These are phyloP conservation scores for Zaprionus tsacasi DNA, from an alignment of 1,140 invertebrate species.

Conservation along the genomic window DNA sequence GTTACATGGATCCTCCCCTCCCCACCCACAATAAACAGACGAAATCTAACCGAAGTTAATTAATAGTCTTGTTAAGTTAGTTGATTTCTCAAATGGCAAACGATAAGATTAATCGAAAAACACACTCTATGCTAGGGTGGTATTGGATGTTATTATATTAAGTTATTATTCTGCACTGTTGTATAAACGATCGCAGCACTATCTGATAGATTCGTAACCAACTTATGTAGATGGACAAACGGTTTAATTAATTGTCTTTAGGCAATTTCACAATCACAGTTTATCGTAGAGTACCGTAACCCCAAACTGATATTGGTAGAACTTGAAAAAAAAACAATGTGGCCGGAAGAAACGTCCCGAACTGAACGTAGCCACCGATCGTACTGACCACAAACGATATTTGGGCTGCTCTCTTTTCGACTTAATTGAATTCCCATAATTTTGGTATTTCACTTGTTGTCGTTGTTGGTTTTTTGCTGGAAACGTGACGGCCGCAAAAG, in stretches of 20 bases:
- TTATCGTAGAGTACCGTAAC: neutral
- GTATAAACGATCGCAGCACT: neutral
- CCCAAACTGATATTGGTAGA: neutral
- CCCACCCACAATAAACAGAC: no score
- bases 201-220: neutral
- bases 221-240: neutral
- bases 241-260: neutral
- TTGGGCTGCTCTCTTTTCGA: slow-evolving; percentile 39
- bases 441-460: neutral
- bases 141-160: neutral
- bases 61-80: slow-evolving; percentile 24
- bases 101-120: slow-evolving; percentile 34
- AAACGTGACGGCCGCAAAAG: slow-evolving; percentile 58
- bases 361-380: slow-evolving; percentile 41
- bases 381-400: slow-evolving; percentile 35
- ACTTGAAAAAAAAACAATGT: neutral
- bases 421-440: slow-evolving; percentile 26
- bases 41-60: slow-evolving; percentile 18
- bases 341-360: slow-evolving; percentile 24
- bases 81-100: slow-evolving; percentile 1
- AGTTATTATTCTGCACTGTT: neutral
- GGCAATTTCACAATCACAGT: neutral
- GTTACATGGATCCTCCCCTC: no score
- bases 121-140: neutral
- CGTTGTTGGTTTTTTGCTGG: slow-evolving; percentile 21